Conservation (phyloP, 2,888 invertebrate species). For the Neoaliturus tenellus region DNA sequence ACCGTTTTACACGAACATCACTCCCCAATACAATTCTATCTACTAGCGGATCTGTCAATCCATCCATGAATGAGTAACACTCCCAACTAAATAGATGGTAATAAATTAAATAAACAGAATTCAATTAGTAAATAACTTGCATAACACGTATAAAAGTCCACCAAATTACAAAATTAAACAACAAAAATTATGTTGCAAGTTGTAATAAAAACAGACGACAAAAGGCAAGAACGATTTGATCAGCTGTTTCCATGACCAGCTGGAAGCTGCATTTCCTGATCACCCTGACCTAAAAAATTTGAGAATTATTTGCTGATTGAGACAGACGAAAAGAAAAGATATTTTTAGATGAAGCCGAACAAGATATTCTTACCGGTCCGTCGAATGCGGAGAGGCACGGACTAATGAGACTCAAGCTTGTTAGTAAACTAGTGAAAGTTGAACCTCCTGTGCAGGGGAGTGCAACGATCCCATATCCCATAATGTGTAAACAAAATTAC, state of each 20-base stretch:
- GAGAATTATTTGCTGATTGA: too few species aligned
- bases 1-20: conserved; percentile 26
- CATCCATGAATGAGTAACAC: neutral
- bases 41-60: conserved; percentile 18
- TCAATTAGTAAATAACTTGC: neutral
- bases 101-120: neutral
- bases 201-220: neutral
- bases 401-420: neutral
- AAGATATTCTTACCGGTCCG: neutral
- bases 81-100: neutral
- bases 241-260: neutral
- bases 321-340: neutral
- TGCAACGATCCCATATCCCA: neutral
- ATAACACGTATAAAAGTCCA: neutral
- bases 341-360: neutral
- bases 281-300: neutral
- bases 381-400: neutral
- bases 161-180: neutral
- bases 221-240: neutral
- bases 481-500: neutral
- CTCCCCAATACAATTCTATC: neutral
- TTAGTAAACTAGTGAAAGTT: neutral
- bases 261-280: neutral
- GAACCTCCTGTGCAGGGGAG: neutral
- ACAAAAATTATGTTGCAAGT: too few species aligned